A percentile compares a stretch with the other conserved stretches of the same genome.
Conservation (phyloP, 2,113 vertebrate genomes). For the Circaetus cinerascens region DNA sequence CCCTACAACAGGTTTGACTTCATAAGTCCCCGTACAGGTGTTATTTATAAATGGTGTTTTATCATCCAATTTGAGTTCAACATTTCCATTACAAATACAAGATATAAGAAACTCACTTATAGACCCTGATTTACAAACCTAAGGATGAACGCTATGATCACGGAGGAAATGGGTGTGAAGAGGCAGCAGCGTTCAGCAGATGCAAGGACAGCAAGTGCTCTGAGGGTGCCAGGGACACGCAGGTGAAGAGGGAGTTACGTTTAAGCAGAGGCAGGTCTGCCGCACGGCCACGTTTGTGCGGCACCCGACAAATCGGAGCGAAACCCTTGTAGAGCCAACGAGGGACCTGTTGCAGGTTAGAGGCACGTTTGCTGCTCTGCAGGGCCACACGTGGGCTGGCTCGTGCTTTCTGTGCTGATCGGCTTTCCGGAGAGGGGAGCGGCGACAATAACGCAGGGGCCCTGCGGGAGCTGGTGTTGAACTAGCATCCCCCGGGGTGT, state of each 20-base stretch:
- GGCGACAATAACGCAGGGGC: no score
- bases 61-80: not conserved
- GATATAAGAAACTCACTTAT: fast-evolving
- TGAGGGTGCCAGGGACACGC: fast-evolving
- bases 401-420: not conserved
- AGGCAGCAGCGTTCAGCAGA: not conserved
- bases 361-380: not conserved
- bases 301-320: not conserved
- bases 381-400: not conserved
- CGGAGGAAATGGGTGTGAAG: fast-evolving
- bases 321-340: not conserved
- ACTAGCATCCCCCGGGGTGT: not conserved
- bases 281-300: not conserved
- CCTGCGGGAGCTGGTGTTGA: not conserved
- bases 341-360: not conserved
- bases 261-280: no score
- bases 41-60: not conserved
- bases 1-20: not conserved
- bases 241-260: fast-evolving
- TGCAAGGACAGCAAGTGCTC: not conserved
- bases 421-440: not conserved
- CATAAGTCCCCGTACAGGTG: no score
- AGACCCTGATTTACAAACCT: not conserved
- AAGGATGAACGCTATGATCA: fast-evolving
- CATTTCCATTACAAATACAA: not conserved